Evolutionary conservation across 2,113 vertebrate genomes (phyloP), one percentile per base, ranked within the genome.

Genomic region (Pungitius pungitius): DNA sequence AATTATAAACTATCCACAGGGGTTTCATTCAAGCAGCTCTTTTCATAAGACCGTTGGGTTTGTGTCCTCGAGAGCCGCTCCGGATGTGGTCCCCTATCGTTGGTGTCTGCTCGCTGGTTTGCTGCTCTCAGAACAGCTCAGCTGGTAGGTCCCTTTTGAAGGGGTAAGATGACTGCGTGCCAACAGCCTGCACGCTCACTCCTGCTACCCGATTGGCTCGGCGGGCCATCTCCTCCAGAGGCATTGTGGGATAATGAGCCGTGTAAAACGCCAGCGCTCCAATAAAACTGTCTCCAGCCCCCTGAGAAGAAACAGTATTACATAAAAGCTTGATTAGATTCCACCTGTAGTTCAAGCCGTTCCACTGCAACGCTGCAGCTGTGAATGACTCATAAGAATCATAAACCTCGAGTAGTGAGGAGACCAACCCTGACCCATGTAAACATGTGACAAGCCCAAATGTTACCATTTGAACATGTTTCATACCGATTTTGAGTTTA

Each of bases 261-360:
- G 96, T 89, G 93, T 96, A 98, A 92, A 97, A 99, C 6, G 96
- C 96, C 88, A 99, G 64, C 0, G 98, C 95, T 58, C 97, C 97
- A 57, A 98, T 94, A 84, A 99, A 99, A 87, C 98, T 96, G 92
- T 99, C 98, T 42, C 98, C 98, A 65, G 97, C 98, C 2, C 98
- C 98, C 98, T 99, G 89, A 24, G 84, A 88, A 92, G 24, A 84
- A 81, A 88, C 24, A 30, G 70, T 35, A 64, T 54, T 45, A 57
- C 42, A 71, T 35, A 57, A 58, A 26, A 0, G 47, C 18, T 54
- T 82, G 58, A 79, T 78, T 74, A 74, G 68, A 75, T 67, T 73
- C 24, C 27, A 62, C 49, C 52, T 35, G 43, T 13, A 22, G 40
- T 13, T 60, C 24, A 56, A 42, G 42, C 7, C 6, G 11, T n/a